Evolutionary conservation across 2,113 vertebrate species (phyloP), one percentile per base, ranked within the genome.

Genomic region (Orientallactaga bullata): DNA sequence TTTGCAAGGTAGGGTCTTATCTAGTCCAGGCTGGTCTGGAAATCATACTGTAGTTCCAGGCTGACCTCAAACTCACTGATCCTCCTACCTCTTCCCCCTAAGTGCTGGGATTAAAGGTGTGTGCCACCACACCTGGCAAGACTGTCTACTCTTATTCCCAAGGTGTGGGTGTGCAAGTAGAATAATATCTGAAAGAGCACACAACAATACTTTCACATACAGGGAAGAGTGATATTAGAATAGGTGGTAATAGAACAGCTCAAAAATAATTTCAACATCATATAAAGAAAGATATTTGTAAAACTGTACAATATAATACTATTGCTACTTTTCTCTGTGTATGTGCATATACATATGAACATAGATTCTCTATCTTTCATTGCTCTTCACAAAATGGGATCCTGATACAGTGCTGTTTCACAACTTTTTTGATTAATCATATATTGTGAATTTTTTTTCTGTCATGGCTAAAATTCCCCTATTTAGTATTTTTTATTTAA

Each of bases 151-250:
- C 12, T 68, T 73, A 66, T 80, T 73, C 2, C 39, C 30, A 65
- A 11, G 24, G 2, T 84, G n/a, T 90, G 26, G n/a, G 68, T 79
- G 55, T 89, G 12, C 39, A 51, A 51, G 65, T 51, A 87, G 37
- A 74, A 82, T 69, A 82, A 39, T 82, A 63, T 77, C 37, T 87
- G 61, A 76, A 94, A 74, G 35, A 74, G 18, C 20, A 87, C 65
- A 73, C 39, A 73, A 42, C 20, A 47, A 47, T 47, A 72, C 7
- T 86, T 94, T 81, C 60, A 90, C 42, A 68, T 81, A 6, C n/a
- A 7, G 61, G 21, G 30, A 90, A 61, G 23, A 73, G 42, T 60
- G 47, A 80, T 81, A 80, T 68, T 66, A 74, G 42, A 93, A 90
- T 24, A 80, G 47, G 9, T 66, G 39, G 68, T 10, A 26, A 90